Base-by-base conservation (phyloP, 1,140 invertebrate genomes). In the Elymnias hypermnestra region DNA sequence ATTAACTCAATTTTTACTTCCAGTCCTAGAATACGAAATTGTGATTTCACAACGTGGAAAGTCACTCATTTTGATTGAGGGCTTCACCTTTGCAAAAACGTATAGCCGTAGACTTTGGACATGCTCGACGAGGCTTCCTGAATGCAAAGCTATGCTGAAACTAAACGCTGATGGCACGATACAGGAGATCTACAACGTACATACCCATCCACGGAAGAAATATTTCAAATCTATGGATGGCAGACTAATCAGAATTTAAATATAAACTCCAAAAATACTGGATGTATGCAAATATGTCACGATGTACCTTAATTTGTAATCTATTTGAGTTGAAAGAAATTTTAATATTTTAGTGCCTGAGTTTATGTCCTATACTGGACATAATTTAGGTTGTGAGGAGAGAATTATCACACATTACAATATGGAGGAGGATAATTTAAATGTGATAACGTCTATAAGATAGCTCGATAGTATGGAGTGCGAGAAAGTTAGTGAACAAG, bases 21-120 rank as follows among this genome's bases (percentile, higher is more conserved):
- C 7, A 33, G 13, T 3, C 13, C 22, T 15, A 18, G 7, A 28
- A 15, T 69, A 63, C 36, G 17, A 53, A 33, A 21, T 57, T 22
- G 31, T 68, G 10, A 12, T 14, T 8, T 62, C 57, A 3, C 55
- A 57, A 6, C 39, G 19, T 8, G 56, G 58, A 8, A 63, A 61
- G 10, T 31, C 50, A 2, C 12, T 66, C 19, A 17, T 70, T 0
- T 26, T 70, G 5, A 25, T 57, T 5, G 48, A 29, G 5, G 67
- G 61, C 1, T 64, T 58, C 17, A 67, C 64, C 4, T 68, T 51
- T 38, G 26, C 37, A 0, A 33, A 45, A 17, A 36, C 29, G 7
- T 40, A 21, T 7, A 1, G 2, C 1, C 23, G 15, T 1, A 39
- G 33, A 1, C 25, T 31, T 5, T 66, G 53, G 50, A 10, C 40